Base-by-base conservation (phyloP, 2,888 invertebrate species). In the Eupithecia subumbrata region DNA sequence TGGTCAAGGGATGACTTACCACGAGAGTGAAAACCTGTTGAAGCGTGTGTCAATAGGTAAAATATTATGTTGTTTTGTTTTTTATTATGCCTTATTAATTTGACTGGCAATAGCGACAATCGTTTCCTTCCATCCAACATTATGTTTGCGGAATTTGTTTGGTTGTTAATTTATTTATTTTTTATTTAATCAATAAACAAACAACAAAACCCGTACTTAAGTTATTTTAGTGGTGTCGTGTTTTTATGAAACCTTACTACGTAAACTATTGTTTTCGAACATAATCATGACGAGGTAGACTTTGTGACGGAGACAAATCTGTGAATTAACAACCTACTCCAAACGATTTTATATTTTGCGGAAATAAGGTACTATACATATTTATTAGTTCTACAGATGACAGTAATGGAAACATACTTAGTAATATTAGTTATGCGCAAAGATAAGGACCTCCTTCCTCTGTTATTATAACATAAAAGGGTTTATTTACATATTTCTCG, bases 281-380 rank as follows among this genome's bases (percentile, higher is more conserved):
- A 69, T 37, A 60, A 37, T 66, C 16, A 37, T 37, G n/a, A n/a
- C 40, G 40, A 5, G 5, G 12, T 60, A 25, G 14, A 25, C 12
- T 22, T 11, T 56, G 25, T 72, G 37, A 73, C 73, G 68, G 30
- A 70, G 56, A 74, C 74, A 69, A 79, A 80, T 79, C 63, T 72
- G 25, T 71, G 56, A 67, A 72, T 72, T 64, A 37, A 72, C 37
- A n/a, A 74, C 22, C 71, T 43, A 34, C 40, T 25, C 60, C 0
- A 5, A n/a, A 3, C 12, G 5, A 18, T 67, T 34, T 40, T n/a
- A 22, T 66, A 69, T 77, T 74, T 67, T 25, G 60, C 72, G 77
- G 77, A 77, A 73, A 73, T 67, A 34, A 18, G 12, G n/a, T n/a
- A n/a, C n/a, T n/a, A n/a, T n/a, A n/a, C n/a, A n/a, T n/a, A n/a